These are phyloP conservation scores for Metopolophium dirhodum DNA, from an alignment of 1,140 invertebrate species.

Conservation along the genomic window DNA sequence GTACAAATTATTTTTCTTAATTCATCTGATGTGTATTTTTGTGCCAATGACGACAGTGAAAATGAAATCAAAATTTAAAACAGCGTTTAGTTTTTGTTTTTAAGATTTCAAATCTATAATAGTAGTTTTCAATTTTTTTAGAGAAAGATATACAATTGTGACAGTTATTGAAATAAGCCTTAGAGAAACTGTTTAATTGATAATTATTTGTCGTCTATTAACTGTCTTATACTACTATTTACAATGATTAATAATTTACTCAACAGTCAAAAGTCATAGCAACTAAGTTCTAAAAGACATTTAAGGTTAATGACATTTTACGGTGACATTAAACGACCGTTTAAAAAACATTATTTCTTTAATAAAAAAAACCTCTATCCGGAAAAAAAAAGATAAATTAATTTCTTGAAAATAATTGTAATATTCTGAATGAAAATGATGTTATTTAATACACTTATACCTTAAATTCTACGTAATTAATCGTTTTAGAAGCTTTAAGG, in stretches of 20 bases:
- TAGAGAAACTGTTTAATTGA: not conserved
- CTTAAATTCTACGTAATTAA: not conserved
- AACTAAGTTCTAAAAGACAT: not conserved
- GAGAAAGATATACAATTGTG: not conserved
- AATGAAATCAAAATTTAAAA: not conserved
- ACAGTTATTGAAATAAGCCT: not conserved
- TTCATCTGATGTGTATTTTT: not conserved
- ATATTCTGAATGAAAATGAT: not conserved
- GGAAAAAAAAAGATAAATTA: not conserved
- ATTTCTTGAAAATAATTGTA: not conserved
- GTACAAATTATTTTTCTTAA: not conserved
- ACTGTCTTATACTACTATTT: not conserved
- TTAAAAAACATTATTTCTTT: not conserved
- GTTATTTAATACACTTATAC: not conserved
- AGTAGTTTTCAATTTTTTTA: not conserved
- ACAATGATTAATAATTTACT: not conserved
- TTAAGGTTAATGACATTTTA: slow-evolving; percentile 38
- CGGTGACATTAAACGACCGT: slow-evolving; percentile 14
- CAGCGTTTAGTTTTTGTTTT: not conserved
- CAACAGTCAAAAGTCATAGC: not conserved
- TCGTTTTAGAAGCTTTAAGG: not conserved
- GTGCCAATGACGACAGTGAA: not conserved
- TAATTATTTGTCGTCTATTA: not conserved
- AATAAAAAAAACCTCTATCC: not conserved
- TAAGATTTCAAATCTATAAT: not conserved